Conservation (phyloP, 2,888 invertebrate species). For the Sinodicranocentrus sp. region DNA sequence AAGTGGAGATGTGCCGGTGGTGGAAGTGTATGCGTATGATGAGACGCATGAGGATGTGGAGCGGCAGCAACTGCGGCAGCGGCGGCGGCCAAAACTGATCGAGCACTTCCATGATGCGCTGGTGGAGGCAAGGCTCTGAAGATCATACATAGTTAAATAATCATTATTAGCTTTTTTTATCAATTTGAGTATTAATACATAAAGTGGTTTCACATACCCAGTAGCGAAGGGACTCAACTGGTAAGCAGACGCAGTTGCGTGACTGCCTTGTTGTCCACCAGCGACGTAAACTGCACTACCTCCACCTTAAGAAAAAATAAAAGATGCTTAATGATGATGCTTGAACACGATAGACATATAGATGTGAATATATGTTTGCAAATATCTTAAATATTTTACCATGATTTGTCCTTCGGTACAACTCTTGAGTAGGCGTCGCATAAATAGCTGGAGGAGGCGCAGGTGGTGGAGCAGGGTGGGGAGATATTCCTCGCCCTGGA, state of each 20-base stretch:
- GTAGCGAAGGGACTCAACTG: slow-evolving; percentile 80
- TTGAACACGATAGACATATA: background rate
- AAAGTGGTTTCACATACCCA: too few relatives aligned
- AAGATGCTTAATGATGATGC: background rate
- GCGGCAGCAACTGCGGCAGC: slow-evolving; percentile 78
- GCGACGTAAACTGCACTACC: slow-evolving; percentile 75
- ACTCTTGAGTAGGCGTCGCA: slow-evolving; percentile 72
- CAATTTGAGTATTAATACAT: too few relatives aligned
- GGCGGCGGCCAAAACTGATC: slow-evolving; percentile 81
- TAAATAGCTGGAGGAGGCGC: slow-evolving; percentile 73
- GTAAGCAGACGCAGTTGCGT: slow-evolving; percentile 76
- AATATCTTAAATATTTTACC: too few relatives aligned
- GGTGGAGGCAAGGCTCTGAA: slow-evolving; percentile 87
- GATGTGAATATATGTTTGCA: background rate
- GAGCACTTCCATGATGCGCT: slow-evolving; percentile 89
- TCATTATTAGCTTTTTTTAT: background rate
- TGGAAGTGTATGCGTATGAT: slow-evolving; percentile 86
- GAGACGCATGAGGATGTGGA: slow-evolving; percentile 87
- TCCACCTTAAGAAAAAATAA: slow-evolving; percentile 60
- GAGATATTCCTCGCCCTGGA: slow-evolving; percentile 73
- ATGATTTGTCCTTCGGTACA: slow-evolving; percentile 73
- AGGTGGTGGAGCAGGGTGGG: slow-evolving; percentile 71
- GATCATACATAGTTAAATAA: background rate
- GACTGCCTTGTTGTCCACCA: slow-evolving; percentile 70
- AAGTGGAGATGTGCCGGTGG: slow-evolving; percentile 79